A percentile compares a stretch with the other conserved stretches of the same genome.
Evolutionary conservation across 2,113 vertebrate genomes (phyloP).

Genomic region (Hylia prasina): DNA sequence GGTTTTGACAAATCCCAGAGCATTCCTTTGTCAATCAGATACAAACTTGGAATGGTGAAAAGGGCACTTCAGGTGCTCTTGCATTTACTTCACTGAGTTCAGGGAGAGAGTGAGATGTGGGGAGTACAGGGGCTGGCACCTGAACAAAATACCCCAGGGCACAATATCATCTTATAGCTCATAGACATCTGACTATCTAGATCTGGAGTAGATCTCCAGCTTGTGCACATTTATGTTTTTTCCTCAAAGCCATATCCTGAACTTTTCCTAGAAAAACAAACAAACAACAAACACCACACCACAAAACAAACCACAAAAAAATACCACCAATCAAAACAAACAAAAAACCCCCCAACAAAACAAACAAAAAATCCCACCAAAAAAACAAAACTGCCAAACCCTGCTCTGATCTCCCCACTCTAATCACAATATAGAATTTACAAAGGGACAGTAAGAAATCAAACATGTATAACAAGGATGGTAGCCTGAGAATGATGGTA

Average conservation of each 20-base stretch:
- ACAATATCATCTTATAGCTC: background rate
- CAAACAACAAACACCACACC: background rate
- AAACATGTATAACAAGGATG: background rate
- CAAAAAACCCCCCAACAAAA: background rate
- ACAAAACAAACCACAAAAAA: background rate
- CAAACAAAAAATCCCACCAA: background rate
- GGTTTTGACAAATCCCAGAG: background rate
- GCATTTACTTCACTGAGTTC: background rate
- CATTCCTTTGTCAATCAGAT: background rate
- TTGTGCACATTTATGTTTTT: background rate
- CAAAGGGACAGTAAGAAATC: background rate
- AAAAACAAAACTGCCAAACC: background rate
- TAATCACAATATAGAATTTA: background rate
- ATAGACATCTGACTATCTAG: background rate
- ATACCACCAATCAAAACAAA: background rate
- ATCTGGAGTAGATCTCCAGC: background rate
- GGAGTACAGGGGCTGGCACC: rapidly evolving
- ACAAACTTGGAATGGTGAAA: background rate
- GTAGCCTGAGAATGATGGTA: background rate
- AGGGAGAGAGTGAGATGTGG: background rate
- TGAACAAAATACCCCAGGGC: background rate
- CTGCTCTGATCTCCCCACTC: background rate
- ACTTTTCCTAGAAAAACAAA: background rate
- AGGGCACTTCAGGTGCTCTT: background rate
- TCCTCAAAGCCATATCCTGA: background rate